Percentiles rank a stretch among this genome's conserved stretches.
These are phyloP conservation scores for Rhagologus leucostigma DNA, from an alignment of 2,113 vertebrate species.

Conservation along the genomic window DNA sequence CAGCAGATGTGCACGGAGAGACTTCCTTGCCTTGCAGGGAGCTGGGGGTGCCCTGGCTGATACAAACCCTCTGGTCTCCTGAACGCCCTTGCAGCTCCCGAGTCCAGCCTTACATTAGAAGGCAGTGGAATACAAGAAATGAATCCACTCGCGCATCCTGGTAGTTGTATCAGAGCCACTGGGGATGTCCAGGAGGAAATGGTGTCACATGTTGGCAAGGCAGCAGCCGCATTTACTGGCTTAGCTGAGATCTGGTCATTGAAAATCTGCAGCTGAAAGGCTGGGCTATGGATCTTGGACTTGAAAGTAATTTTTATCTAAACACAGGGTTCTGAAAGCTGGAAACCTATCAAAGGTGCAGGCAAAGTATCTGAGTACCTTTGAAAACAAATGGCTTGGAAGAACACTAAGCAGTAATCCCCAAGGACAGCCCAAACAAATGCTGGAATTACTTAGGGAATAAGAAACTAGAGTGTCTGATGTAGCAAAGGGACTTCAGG, in stretches of 20 bases:
- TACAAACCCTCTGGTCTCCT: background rate
- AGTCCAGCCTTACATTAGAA: background rate
- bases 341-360: conserved; percentile 8
- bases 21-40: background rate
- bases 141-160: background rate
- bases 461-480: background rate
- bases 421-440: background rate
- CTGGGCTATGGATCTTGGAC: background rate
- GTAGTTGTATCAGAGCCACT: background rate
- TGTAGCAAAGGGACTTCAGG: background rate
- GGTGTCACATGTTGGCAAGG: background rate
- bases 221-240: background rate
- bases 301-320: conserved; percentile 25
- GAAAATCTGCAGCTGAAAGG: conserved; percentile 14
- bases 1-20: background rate
- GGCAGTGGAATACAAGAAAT: conserved; percentile 18
- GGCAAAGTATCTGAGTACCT: background rate
- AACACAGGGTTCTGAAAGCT: background rate
- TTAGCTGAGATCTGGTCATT: conserved; percentile 7
- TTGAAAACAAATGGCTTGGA: conserved; percentile 10
- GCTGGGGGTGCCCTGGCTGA: background rate
- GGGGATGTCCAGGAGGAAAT: conserved; percentile 25
- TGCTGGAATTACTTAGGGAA: background rate
- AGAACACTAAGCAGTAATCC: background rate
- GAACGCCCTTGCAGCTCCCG: accelerated